phyloP scores from a whole-genome alignment of 2,797 vertebrate genomes.

The Tiaroga cobitis region DNA sequence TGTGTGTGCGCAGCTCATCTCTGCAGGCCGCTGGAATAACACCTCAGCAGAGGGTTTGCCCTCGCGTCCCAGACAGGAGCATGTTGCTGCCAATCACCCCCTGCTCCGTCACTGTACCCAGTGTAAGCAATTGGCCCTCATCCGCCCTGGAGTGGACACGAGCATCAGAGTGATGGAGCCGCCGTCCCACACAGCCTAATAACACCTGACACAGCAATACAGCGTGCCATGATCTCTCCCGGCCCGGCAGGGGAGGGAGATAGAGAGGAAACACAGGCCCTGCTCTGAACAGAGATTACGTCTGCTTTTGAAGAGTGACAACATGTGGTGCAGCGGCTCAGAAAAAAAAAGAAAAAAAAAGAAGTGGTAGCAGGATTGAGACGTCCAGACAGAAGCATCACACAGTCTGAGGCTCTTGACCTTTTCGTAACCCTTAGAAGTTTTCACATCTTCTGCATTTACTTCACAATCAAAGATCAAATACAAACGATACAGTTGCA shows the following conservation, averaged over 20 bases:
- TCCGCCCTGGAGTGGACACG: constrained; percentile 78
- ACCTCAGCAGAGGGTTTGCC: constrained; percentile 20
- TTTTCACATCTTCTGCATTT: neutral
- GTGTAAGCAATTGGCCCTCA: constrained; percentile 74
- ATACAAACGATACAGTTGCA: neutral
- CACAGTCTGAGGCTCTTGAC: constrained; percentile 22
- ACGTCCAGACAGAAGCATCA: constrained; percentile 48
- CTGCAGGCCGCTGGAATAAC: constrained; percentile 20
- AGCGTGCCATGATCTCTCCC: constrained; percentile 69
- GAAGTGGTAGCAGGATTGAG: constrained; percentile 40
- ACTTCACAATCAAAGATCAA: neutral
- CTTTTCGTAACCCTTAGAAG: constrained; percentile 26
- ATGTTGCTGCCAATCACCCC: constrained; percentile 38
- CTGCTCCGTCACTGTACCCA: constrained; percentile 19
- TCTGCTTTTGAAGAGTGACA: constrained; percentile 51
- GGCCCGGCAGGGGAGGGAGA: constrained; percentile 32
- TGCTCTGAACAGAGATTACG: constrained; percentile 50
- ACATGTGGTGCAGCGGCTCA: constrained; percentile 42
- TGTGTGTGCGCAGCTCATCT: constrained; percentile 7
- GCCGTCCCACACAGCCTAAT: constrained; percentile 80
- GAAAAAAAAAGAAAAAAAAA: neutral
- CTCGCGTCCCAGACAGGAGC: constrained; percentile 33
- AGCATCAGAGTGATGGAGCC: constrained; percentile 78
- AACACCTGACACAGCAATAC: constrained; percentile 80
- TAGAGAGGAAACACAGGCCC: constrained; percentile 29